Conservation (phyloP, 1,140 invertebrate species). For the Tetramorium parvispinum region DNA sequence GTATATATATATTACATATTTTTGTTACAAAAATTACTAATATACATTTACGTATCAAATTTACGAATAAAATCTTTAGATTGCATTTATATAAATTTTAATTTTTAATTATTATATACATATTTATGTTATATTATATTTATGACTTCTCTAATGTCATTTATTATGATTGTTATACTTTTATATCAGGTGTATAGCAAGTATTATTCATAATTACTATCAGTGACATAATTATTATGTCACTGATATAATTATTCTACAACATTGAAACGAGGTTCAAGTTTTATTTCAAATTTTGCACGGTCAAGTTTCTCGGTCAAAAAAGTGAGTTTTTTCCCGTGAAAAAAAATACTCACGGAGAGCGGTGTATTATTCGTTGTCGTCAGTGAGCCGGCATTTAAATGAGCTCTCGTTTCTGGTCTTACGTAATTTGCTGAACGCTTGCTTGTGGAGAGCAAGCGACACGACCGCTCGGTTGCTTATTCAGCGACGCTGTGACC, state of each 20-base stretch:
- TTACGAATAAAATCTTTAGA: background rate
- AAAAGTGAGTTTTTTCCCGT: background rate
- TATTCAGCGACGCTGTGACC: slow-evolving; percentile 81
- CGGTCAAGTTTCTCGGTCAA: background rate
- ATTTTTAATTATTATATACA: background rate
- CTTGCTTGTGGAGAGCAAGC: slow-evolving; percentile 49
- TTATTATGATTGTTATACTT: background rate
- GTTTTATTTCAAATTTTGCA: background rate
- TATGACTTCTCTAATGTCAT: background rate
- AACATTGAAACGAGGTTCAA: background rate
- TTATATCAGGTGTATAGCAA: background rate
- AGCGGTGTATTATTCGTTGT: slow-evolving; percentile 50
- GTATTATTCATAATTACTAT: background rate
- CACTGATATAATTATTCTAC: background rate
- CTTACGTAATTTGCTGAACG: slow-evolving; percentile 79
- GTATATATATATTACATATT: background rate
- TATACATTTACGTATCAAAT: no score
- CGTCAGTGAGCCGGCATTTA: slow-evolving; percentile 75
- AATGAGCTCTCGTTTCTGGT: slow-evolving; percentile 79
- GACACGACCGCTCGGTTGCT: slow-evolving; percentile 70
- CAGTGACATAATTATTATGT: slow-evolving; percentile 5
- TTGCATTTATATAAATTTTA: no score
- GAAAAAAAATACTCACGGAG: background rate
- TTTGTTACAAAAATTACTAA: background rate
- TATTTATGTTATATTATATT: background rate